Evolutionary conservation across 1,140 invertebrate genomes (phyloP), one percentile per base, ranked within the genome.

Genomic region (Lepidurus packardi): DNA sequence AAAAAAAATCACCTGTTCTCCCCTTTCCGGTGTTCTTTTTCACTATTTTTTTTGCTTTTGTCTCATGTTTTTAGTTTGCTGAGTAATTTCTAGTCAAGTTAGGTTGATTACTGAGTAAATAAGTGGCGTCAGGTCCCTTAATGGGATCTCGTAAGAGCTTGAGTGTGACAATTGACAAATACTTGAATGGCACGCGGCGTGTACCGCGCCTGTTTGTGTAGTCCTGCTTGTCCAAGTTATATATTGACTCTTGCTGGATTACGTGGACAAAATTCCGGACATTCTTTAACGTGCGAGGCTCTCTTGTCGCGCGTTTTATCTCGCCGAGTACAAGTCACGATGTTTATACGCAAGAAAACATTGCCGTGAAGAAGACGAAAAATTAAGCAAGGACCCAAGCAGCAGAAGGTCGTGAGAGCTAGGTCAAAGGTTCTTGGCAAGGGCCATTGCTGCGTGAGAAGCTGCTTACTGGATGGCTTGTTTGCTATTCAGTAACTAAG

Each of bases 361-460:
- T 65, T 65, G 34, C 34, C 34, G 3, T 34, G 34, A 34, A 65
- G 6, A 47, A 65, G 53, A 65, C 8, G 13, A 7, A 21, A n/a
- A 65, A 65, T 65, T 65, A 65, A 65, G 21, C 10, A 47, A 47
- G 53, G 53, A 65, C 13, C 53, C 21, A 7, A 7, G 53, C 53
- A 13, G 21, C 16, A 21, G 21, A 65, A 65, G 53, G 53, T 65
- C 53, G 53, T 65, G 53, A 65, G 53, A 65, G 53, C 53, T n/a
- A 65, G 53, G 53, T 65, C 53, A 65, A 65, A 65, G 53, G 53
- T 65, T 65, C 13, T 65, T 65, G 53, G 53, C 21, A 65, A 65
- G 53, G 53, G 53, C 53, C 53, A 65, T 65, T 65, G 53, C 53
- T 65, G 53, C 53, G 53, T 65, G 53, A 65, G 53, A 65, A 65